Evolutionary conservation across 2,888 invertebrate genomes (phyloP).

Genomic region (Hedychridium roseum): DNA sequence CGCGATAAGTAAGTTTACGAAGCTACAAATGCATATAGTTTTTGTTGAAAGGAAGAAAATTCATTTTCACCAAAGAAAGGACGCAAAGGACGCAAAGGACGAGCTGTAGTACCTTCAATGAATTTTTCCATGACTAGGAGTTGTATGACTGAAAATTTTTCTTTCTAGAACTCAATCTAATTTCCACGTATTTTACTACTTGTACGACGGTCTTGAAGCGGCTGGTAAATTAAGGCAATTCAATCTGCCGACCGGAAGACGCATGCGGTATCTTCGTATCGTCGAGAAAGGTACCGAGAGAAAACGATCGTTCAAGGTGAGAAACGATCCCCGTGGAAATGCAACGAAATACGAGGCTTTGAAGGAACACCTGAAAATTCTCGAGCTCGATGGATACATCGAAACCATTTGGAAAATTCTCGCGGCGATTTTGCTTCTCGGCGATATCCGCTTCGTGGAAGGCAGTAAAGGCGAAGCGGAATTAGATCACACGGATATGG

Average conservation of each 20-base stretch:
- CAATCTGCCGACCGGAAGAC: conserved; percentile 72
- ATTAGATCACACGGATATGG: conserved; percentile 77
- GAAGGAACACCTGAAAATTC: conserved; percentile 69
- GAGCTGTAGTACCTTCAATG: no score
- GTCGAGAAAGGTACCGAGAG: conserved; percentile 65
- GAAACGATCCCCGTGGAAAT: conserved; percentile 74
- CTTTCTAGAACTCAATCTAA: conserved; percentile 80
- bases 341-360: conserved; percentile 72
- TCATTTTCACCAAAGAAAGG: no score
- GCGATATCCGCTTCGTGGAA: conserved; percentile 81
- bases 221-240: conserved; percentile 74
- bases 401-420: conserved; percentile 75
- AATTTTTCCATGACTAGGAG: no score
- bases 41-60: no score
- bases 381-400: conserved; percentile 79
- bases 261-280: conserved; percentile 79
- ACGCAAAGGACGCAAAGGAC: no score
- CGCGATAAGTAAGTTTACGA: conserved; percentile 72
- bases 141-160: no score
- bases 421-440: conserved; percentile 79
- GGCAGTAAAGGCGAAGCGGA: conserved; percentile 73
- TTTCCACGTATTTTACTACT: conserved; percentile 89
- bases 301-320: conserved; percentile 69
- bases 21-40: no score
- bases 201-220: conserved; percentile 83